A percentile compares a stretch with the other conserved stretches of the same genome.
phyloP scores from a whole-genome alignment of 2,888 invertebrate genomes.

The Aproaerema taeniolella region DNA sequence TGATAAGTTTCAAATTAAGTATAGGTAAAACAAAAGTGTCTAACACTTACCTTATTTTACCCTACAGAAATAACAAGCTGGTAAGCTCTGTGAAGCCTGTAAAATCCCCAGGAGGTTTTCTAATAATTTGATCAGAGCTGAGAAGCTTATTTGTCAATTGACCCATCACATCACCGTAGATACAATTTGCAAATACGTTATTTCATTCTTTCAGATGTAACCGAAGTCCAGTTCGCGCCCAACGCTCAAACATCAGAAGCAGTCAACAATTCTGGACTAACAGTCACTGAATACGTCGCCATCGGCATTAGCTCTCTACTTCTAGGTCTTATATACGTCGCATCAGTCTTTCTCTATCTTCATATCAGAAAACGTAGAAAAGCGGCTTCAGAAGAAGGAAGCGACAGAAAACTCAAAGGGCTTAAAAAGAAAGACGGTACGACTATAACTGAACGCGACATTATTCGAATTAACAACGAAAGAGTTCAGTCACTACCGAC shows the following conservation, averaged over 20 bases:
- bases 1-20: no score
- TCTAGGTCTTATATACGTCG: slow-evolving; percentile 91
- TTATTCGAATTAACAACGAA: slow-evolving; percentile 64
- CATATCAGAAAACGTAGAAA: slow-evolving; percentile 83
- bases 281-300: slow-evolving; percentile 87
- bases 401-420: slow-evolving; percentile 52
- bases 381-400: slow-evolving; percentile 62
- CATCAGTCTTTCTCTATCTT: slow-evolving; percentile 89
- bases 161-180: no score
- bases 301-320: slow-evolving; percentile 90
- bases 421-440: slow-evolving; percentile 61
- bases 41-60: not conserved
- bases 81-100: no score
- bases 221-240: slow-evolving; percentile 86
- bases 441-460: slow-evolving; percentile 61
- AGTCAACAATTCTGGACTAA: slow-evolving; percentile 78
- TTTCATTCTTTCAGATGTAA: slow-evolving; percentile 77
- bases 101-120: no score
- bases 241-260: slow-evolving; percentile 78
- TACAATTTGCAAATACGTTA: no score
- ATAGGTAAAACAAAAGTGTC: no score
- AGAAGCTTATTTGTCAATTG: not conserved
- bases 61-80: not conserved
- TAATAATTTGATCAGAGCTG: no score
- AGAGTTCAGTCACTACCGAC: slow-evolving; percentile 50